Base-by-base conservation (phyloP, 2,797 vertebrate species). In the Fundulus diaphanus region DNA sequence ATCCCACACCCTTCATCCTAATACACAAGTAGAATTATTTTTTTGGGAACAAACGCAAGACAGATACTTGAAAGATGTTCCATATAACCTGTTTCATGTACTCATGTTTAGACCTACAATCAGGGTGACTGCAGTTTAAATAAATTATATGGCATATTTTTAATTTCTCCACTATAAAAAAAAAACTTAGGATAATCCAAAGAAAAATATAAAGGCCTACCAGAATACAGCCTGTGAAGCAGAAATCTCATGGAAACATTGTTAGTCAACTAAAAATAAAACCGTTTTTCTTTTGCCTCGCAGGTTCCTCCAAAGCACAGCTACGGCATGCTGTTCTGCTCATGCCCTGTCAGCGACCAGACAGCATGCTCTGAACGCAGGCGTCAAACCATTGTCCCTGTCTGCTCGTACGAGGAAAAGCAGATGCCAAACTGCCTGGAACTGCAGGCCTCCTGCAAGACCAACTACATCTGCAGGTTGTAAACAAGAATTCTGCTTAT, bases 381-480 rank as follows among this genome's bases (percentile, higher is more conserved):
- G 46, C 96, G 98, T 20, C 98, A 99, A 94, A 99, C 98, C 91
- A 99, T 99, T 57, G 98, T 99, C 75, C 98, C 98, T 0, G 96
- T 96, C 74, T 99, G 98, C 90, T 99, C 98, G 18, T 99, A 99
- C 6, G 97, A 99, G 84, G 98, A 99, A 85, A 96, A 96, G 76
- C 97, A 98, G 90, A 99, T 96, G 81, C 97, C 97, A 85, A 99
- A 99, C 95, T 99, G 98, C 84, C 92, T 99, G 86, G 96, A 95
- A 35, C 94, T 99, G 85, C 98, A 98, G 93, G 96, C 93, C 16
- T 90, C 94, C 85, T 99, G 98, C 95, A 99, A 96, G 95, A 97
- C 97, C 76, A 99, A 99, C 96, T 99, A 99, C 95, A 98, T 99
- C 94, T 99, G 98, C 96, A 98, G 97, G 98, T 99, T 70, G 51